Evolutionary conservation across 2,113 vertebrate genomes (phyloP).

Genomic region (Bombycilla garrulus): DNA sequence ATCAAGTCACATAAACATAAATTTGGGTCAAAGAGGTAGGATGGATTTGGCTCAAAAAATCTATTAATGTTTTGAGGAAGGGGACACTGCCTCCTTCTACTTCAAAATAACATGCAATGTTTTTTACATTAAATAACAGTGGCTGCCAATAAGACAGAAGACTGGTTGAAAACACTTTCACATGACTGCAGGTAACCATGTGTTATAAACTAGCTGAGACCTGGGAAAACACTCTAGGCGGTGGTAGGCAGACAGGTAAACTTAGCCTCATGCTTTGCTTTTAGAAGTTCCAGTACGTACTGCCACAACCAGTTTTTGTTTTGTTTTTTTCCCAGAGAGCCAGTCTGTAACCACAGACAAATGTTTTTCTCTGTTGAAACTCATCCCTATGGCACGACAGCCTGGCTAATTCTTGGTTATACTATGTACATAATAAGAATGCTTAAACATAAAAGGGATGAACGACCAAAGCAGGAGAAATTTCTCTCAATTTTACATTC

Average conservation of each 20-base stretch:
- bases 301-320: constrained; percentile 65
- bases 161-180: constrained; percentile 49
- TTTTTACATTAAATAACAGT: constrained; percentile 4
- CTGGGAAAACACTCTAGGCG: constrained; percentile 65
- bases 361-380: constrained; percentile 73
- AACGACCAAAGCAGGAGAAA: constrained; percentile 58
- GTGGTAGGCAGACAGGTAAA: constrained; percentile 62
- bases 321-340: constrained; percentile 55
- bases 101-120: neutral
- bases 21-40: neutral
- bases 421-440: constrained; percentile 7
- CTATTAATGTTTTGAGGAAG: neutral
- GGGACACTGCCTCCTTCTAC: neutral
- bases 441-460: constrained; percentile 30
- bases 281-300: constrained; percentile 59
- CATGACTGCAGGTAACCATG: constrained; percentile 42
- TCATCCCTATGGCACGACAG: constrained; percentile 50
- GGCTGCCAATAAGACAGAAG: constrained; percentile 17
- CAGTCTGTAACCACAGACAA: constrained; percentile 70
- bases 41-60: neutral
- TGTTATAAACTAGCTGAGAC: constrained; percentile 12
- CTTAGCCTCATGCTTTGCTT: constrained; percentile 55
- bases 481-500: constrained; percentile 44
- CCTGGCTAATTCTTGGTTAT: constrained; percentile 38
- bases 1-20: neutral